Evolutionary conservation across 2,888 invertebrate species (phyloP), one percentile per base, ranked within the genome.

Genomic region (Troides helena): DNA sequence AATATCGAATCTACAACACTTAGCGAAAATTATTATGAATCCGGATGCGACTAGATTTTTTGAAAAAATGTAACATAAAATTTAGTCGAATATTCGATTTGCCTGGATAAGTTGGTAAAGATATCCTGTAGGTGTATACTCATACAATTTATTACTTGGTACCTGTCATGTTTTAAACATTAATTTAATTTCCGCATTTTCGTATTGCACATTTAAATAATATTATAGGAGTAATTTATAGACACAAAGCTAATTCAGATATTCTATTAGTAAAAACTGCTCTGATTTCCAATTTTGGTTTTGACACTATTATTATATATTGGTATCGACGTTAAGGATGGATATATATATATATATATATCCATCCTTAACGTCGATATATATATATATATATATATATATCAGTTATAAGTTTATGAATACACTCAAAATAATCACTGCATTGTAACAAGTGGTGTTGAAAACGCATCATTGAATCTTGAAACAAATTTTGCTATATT

Each of bases 131-230:
- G 12, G 14, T 46, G 46, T 46, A 46, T 46, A 12, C 46, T 14
- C 14, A 46, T 14, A 12, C 8, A 46, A 12, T 8, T 58, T 8
- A 21, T 14, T 25, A 23, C 8, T 58, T 23, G 25, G 23, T 17
- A 23, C 58, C 25, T 25, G 18, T 30, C 30, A 23, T 17, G 25
- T 59, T 59, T 58, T 30, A 30, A 25, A 18, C 17, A 46, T 43
- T n/a, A 8, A 39, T 65, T 65, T 62, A 62, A 67, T 70, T 70
- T 67, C 64, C 67, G 70, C 70, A 39, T 64, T 70, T 70, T 56
- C 70, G 56, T 67, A n/a, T 63, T 60, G 53, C 62, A 57, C 6
- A 25, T 23, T 23, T 23, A 23, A 58, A 58, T 23, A 23, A n/a
- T 21, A 5, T 58, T 58, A 23, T 23, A 58, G 23, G 57, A n/a